phyloP scores from a whole-genome alignment of 1,140 invertebrate species.

The Sarcophaga bullata region DNA sequence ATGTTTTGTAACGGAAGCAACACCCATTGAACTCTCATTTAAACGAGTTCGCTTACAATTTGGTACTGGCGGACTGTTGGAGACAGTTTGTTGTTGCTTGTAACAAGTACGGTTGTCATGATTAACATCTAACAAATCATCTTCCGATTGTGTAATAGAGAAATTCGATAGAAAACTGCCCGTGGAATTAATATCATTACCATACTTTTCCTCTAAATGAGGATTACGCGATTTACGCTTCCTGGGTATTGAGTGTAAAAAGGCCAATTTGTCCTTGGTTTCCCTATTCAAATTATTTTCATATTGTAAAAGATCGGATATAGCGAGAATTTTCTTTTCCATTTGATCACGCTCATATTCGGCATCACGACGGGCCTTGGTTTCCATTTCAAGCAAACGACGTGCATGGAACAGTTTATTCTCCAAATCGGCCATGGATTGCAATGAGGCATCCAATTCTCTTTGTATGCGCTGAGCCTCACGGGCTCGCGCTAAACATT shows the following conservation, averaged over 20 bases:
- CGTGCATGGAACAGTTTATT: conserved; percentile 81
- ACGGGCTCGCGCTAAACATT: conserved; percentile 74
- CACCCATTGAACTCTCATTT: conserved; percentile 50
- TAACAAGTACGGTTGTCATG: conserved; percentile 74
- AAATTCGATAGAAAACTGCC: conserved; percentile 80
- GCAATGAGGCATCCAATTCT: conserved; percentile 73
- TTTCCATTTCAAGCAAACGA: conserved; percentile 81
- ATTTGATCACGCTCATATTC: conserved; percentile 74
- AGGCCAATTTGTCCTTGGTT: conserved; percentile 82
- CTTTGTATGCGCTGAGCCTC: conserved; percentile 75
- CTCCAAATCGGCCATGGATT: conserved; percentile 76
- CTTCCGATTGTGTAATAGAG: conserved; percentile 87
- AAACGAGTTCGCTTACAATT: conserved; percentile 56
- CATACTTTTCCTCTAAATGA: conserved; percentile 65
- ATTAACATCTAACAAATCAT: conserved; percentile 79
- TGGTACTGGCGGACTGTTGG: conserved; percentile 54
- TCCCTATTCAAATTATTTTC: conserved; percentile 78
- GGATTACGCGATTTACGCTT: conserved; percentile 63
- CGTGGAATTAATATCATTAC: conserved; percentile 65
- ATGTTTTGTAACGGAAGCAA: conserved; percentile 19
- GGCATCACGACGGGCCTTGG: conserved; percentile 71
- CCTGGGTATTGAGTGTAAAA: conserved; percentile 71
- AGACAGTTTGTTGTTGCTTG: conserved; percentile 69
- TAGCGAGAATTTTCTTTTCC: conserved; percentile 79
- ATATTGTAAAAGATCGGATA: conserved; percentile 77